Evolutionary conservation across 2,888 invertebrate genomes (phyloP), one percentile per base, ranked within the genome.

Genomic region (Hipparchia semele): DNA sequence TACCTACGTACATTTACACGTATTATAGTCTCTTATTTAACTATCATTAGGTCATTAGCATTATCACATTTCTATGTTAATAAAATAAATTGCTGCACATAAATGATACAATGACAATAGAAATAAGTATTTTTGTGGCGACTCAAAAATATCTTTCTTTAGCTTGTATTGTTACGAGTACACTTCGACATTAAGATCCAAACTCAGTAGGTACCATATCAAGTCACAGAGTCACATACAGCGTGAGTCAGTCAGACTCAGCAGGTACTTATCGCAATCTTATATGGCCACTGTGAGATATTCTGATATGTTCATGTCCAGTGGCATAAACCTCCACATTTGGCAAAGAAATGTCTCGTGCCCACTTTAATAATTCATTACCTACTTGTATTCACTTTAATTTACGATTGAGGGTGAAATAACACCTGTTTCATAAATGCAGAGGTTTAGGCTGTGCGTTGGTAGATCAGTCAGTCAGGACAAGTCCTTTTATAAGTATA

Each of bases 261-360:
- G 67, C 13, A n/a, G 51, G 49, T 60, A 49, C 68, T 45, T 59
- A 58, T 23, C 51, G 68, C 68, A 59, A 59, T 49, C 68, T 12
- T 68, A 68, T 68, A 68, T 59, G 68, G 60, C 59, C 51, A 58
- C 68, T 65, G 68, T 51, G 49, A 59, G 68, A 58, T 60, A 60
- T 68, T 53, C 65, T 65, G 65, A 65, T 65, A 65, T 53, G 65
- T 65, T 65, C 65, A 65, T 65, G 53, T 65, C 33, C 53, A 65
- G 10, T 12, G 46, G 13, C 68, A 46, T 33, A 68, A 58, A 68
- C 12, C 12, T 58, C 68, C 68, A 68, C 13, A 13, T 68, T 68
- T 51, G 68, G 68, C 49, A 49, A 51, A 51, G 59, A 68, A 59
- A 33, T 49, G 58, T 49, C 13, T 13, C 10, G 46, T 39, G 10